Base-by-base conservation (phyloP, 1,140 invertebrate genomes). In the Atta colombica region DNA sequence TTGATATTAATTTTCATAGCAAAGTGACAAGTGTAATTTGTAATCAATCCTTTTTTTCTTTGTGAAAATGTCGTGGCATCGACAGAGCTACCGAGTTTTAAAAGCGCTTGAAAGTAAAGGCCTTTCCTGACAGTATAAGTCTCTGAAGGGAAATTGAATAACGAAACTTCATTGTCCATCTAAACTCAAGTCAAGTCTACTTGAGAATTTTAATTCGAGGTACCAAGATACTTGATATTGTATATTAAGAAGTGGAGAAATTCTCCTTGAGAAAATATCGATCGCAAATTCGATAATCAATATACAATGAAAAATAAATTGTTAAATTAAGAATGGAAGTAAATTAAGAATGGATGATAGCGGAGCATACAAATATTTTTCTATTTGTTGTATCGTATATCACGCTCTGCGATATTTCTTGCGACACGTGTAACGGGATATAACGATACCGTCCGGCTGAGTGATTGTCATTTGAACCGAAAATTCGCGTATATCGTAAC, bases 381-480 rank as follows among this genome's bases (percentile, higher is more conserved):
- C 63, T 61, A 28, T 14, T 69, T 53, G n/a, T 49, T 49, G 12
- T 31, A 21, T 58, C 49, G 35, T 14, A 10, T 2, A 18, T n/a
- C 16, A 66, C 16, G 21, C 28, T 14, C 35, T 18, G 2, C 14
- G 39, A 71, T 61, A 51, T 60, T 84, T 84, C 49, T 58, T 35
- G 80, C 51, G 14, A 53, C 28, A 80, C 31, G 28, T 85, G 75
- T 72, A 63, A 31, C 18, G 21, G 16, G 7, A n/a, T 2, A 21
- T 3, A 49, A 39, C 53, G n/a, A 60, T 31, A 61, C n/a, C 60
- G 65, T n/a, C 31, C 80, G 77, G 85, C 78, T 25, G 74, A 88
- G 77, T 66, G 71, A 89, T 90, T 87, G 89, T 85, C 63, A 90
- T 81, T 77, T 77, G 82, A 82, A 60, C 65, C 82, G 89, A 78